These are phyloP conservation scores for Nephrotoma appendiculata DNA, from an alignment of 2,888 invertebrate species.

Conservation along the genomic window DNA sequence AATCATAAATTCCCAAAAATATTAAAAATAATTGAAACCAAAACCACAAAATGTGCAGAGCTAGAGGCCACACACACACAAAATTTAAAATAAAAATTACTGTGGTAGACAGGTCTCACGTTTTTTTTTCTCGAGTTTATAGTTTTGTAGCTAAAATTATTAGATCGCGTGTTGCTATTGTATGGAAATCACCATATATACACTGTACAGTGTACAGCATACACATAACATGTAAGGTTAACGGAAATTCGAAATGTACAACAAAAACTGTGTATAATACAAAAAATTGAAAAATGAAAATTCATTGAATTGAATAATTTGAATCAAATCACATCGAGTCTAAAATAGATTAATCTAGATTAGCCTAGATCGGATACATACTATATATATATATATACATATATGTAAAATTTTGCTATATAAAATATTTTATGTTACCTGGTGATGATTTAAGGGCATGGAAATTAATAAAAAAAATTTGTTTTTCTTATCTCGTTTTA, in stretches of 20 bases:
- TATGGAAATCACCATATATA: not conserved
- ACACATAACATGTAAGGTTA: not conserved
- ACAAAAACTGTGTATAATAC: not conserved
- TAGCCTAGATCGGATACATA: not conserved
- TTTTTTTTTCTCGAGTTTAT: not conserved
- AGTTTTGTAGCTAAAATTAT: not conserved
- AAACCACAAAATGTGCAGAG: not conserved
- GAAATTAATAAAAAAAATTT: not conserved
- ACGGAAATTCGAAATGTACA: not conserved
- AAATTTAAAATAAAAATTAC: not conserved
- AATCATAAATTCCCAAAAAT: too few species aligned
- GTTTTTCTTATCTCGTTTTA: not conserved
- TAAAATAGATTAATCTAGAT: not conserved
- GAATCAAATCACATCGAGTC: not conserved
- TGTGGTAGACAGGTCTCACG: not conserved
- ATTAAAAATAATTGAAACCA: not conserved
- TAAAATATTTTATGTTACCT: not conserved
- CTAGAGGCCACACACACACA: not conserved
- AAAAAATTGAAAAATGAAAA: not conserved
- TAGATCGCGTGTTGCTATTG: not conserved
- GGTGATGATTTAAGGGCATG: not conserved
- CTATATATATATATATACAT: not conserved
- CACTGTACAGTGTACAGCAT: too few species aligned
- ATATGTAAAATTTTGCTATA: not conserved
- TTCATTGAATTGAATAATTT: not conserved